Evolutionary conservation across 2,888 invertebrate genomes (phyloP).

Genomic region (Elgonia sp.): DNA sequence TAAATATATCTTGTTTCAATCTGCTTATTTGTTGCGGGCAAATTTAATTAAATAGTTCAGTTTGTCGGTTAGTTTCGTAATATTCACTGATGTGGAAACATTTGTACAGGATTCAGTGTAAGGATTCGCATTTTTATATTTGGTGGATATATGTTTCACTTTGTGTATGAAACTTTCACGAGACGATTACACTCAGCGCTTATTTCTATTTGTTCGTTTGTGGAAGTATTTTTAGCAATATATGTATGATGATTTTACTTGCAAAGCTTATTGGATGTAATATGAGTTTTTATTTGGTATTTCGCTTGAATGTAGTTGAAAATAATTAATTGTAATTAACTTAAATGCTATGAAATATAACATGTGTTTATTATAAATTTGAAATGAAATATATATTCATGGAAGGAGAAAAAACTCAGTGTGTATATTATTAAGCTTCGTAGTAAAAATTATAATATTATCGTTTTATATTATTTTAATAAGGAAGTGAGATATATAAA

Average conservation of each 20-base stretch:
- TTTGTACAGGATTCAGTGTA: neutral
- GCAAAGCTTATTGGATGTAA: slow-evolving; percentile 10
- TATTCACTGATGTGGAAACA: neutral
- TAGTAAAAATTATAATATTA: too few relatives aligned
- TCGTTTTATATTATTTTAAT: too few relatives aligned
- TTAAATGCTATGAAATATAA: too few relatives aligned
- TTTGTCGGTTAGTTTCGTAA: slow-evolving; percentile 18
- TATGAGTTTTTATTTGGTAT: slow-evolving; percentile 8
- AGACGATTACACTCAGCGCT: neutral
- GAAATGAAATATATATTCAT: too few relatives aligned
- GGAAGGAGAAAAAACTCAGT: too few relatives aligned
- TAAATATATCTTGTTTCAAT: slow-evolving; percentile 23
- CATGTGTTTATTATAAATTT: too few relatives aligned
- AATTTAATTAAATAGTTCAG: slow-evolving; percentile 28
- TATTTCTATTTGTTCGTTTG: neutral
- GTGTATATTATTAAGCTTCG: too few relatives aligned
- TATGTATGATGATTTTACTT: neutral
- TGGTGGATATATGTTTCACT: neutral
- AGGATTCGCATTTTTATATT: slow-evolving; percentile 14
- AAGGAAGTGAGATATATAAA: too few relatives aligned
- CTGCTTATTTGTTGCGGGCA: slow-evolving; percentile 5
- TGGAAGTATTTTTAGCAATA: neutral
- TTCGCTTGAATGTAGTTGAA: too few relatives aligned
- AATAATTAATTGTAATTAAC: too few relatives aligned
- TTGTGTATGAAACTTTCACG: neutral